Evolutionary conservation across 2,113 vertebrate species (phyloP).

Genomic region (Cheilinus undulatus): DNA sequence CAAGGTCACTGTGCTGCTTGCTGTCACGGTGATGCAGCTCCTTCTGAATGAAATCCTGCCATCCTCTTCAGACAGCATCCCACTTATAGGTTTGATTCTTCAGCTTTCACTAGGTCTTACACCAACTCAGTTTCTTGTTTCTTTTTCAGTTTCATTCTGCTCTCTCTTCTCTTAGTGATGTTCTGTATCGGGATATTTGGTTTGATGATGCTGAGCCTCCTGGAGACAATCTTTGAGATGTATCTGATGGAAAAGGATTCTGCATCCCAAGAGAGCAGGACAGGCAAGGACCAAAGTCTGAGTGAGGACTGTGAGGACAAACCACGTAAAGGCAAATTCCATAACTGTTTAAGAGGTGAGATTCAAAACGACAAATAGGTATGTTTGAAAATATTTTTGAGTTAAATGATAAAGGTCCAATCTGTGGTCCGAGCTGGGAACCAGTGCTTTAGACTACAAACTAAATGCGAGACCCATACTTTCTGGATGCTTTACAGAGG

Average conservation of each 20-base stretch:
- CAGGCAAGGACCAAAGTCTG: background rate
- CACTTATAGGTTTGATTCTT: constrained; percentile 72
- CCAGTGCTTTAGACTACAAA: no score
- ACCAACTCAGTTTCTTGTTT: no score
- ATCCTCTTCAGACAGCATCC: constrained; percentile 67
- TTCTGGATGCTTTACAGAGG: no score
- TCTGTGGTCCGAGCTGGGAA: no score
- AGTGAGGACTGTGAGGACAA: background rate
- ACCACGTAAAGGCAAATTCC: background rate
- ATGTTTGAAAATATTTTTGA: no score
- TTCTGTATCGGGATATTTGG: constrained; percentile 79
- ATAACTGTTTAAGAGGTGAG: constrained; percentile 8
- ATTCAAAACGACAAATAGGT: no score
- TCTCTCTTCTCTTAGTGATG: constrained; percentile 17
- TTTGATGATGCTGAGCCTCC: constrained; percentile 82
- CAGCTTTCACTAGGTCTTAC: no score
- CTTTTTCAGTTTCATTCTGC: background rate
- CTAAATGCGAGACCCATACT: no score
- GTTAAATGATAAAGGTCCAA: no score
- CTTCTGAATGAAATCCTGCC: constrained; percentile 82
- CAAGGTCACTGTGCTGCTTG: constrained; percentile 77
- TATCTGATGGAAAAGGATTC: constrained; percentile 70
- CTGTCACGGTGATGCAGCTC: constrained; percentile 79
- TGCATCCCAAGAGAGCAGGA: background rate
- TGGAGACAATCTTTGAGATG: constrained; percentile 82